These are phyloP conservation scores for Zoanthus solanderi DNA, from an alignment of 92 coral and sea anemone species.

Conservation along the genomic window DNA sequence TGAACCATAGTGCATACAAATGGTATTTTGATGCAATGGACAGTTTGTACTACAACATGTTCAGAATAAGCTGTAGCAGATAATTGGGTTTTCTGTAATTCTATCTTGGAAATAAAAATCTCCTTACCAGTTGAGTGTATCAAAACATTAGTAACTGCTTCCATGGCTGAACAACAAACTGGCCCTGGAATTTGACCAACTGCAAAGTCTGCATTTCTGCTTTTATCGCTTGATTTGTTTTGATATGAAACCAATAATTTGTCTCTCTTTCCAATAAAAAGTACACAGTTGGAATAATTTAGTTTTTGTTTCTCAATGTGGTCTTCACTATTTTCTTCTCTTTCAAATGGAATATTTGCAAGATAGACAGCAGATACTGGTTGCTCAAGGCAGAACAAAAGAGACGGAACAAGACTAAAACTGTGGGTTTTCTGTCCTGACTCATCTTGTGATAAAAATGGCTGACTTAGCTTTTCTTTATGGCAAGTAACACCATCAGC, in stretches of 20 bases:
- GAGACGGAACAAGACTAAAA: constrained; percentile 20
- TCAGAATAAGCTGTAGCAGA: neutral
- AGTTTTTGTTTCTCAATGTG: neutral
- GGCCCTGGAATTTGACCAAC: constrained; percentile 64
- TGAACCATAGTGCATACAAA: constrained; percentile 43
- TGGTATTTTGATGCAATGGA: constrained; percentile 45
- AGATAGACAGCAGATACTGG: constrained; percentile 47
- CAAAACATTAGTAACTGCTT: constrained; percentile 24
- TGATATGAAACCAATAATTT: constrained; percentile 54
- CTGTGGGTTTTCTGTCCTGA: neutral
- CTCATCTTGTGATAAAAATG: neutral
- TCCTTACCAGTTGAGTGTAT: constrained; percentile 73
- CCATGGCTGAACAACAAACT: constrained; percentile 62
- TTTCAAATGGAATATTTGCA: constrained; percentile 40
- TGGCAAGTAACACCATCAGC: neutral
- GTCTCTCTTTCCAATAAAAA: constrained; percentile 70
- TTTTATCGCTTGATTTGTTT: neutral
- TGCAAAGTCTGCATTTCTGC: neutral
- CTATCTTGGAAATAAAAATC: constrained; percentile 54
- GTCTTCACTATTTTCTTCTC: neutral
- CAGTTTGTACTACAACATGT: neutral
- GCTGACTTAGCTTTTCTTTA: neutral
- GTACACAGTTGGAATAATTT: constrained; percentile 6
- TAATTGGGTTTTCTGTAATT: neutral
- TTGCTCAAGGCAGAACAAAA: constrained; percentile 67